Percentiles rank a stretch among this genome's conserved stretches.
These are phyloP conservation scores for Nymphicus hollandicus DNA, from an alignment of 2,113 vertebrate species.

Conservation along the genomic window DNA sequence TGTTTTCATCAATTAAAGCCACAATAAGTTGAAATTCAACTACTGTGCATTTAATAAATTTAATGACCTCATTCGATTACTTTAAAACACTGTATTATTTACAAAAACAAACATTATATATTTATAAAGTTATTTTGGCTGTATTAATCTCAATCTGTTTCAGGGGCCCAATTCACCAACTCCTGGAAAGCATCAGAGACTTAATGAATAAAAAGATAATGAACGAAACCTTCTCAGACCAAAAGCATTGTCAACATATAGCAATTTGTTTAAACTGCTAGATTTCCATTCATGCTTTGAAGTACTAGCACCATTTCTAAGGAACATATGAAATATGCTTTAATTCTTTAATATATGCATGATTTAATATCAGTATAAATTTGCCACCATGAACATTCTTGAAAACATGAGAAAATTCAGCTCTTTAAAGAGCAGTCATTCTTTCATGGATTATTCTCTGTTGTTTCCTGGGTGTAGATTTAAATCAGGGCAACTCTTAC, in stretches of 20 bases:
- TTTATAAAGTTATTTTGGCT: neutral
- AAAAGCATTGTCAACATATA: neutral
- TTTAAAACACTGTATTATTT: neutral
- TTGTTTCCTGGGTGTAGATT: conserved; percentile 12
- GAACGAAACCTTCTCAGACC: neutral
- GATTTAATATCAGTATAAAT: neutral
- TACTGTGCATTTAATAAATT: neutral
- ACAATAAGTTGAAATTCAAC: neutral
- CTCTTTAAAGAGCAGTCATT: neutral
- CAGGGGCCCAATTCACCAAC: neutral
- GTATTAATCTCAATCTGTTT: neutral
- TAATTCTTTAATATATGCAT: neutral
- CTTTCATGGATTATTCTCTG: conserved; percentile 5
- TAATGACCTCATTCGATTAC: neutral
- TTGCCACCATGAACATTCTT: neutral
- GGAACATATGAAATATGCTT: neutral
- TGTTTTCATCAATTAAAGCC: neutral
- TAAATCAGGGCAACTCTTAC: conserved; percentile 16
- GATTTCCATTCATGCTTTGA: neutral
- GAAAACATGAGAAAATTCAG: neutral
- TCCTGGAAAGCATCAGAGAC: neutral
- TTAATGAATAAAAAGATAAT: neutral
- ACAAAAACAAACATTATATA: neutral
- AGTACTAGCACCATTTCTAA: neutral
- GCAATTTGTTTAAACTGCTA: neutral